Conservation (phyloP, 2,113 vertebrate species). For the Leptosomus discolor region DNA sequence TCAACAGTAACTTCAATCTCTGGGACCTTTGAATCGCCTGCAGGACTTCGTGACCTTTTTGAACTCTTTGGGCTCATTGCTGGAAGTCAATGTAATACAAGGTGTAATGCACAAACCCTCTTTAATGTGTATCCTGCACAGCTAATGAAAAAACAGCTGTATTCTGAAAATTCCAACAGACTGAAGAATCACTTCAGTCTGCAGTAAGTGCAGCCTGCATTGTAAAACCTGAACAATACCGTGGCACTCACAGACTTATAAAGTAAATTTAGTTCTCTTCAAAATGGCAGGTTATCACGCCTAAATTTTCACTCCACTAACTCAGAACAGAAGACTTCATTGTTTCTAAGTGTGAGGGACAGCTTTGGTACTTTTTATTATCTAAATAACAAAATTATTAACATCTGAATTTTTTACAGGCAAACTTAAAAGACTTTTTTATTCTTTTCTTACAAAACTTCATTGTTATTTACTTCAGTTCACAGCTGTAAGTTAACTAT, state of each 20-base stretch:
- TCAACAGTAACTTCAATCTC: conserved; percentile 76
- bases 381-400: neutral
- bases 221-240: neutral
- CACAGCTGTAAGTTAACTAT: neutral
- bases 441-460: neutral
- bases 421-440: neutral
- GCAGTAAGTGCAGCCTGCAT: neutral
- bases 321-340: neutral
- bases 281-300: neutral
- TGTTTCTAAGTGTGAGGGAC: neutral
- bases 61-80: conserved; percentile 42
- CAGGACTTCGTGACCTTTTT: conserved; percentile 41
- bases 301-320: neutral
- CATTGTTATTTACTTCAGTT: neutral
- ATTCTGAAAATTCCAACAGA: neutral
- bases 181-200: neutral
- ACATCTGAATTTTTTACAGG: neutral
- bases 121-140: neutral
- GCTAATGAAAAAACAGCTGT: neutral
- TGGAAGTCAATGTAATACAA: conserved; percentile 42
- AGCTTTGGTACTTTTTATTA: neutral
- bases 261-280: neutral
- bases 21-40: conserved; percentile 57
- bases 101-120: neutral
- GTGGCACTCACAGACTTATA: neutral